Percentiles rank a stretch among this genome's conserved stretches.
Conservation (phyloP, 1,140 invertebrate species). For the Theocolax elegans region DNA sequence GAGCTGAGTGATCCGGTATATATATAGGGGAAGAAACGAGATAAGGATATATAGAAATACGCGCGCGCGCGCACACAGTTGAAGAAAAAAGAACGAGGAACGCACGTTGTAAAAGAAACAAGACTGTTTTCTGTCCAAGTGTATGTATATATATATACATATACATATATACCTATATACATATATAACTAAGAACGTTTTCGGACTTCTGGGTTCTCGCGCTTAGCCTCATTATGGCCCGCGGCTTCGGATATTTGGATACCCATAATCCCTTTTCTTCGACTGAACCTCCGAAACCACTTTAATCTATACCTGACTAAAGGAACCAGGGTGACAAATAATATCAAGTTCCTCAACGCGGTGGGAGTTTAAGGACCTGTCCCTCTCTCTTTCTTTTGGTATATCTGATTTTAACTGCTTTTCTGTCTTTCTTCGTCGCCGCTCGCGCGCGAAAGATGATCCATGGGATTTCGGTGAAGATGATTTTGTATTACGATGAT, state of each 20-base stretch:
- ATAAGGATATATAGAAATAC: not conserved
- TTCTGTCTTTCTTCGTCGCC: not conserved
- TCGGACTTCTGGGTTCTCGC: conserved; percentile 7
- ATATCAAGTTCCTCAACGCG: conserved; percentile 52
- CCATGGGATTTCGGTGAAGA: conserved; percentile 22
- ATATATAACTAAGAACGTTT: conserved; percentile 25
- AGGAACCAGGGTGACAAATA: conserved; percentile 52
- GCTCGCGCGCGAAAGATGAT: conserved; percentile 27
- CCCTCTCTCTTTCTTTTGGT: too few species aligned
- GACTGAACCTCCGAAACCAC: conserved; percentile 18
- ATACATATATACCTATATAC: too few species aligned
- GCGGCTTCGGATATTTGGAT: conserved; percentile 61
- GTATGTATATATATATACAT: too few species aligned
- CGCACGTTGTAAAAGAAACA: conserved; percentile 26
- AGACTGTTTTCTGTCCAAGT: too few species aligned
- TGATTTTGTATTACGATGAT: conserved; percentile 28
- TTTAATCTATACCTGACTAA: conserved; percentile 55
- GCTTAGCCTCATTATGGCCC: conserved; percentile 51
- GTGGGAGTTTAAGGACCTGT: conserved; percentile 24
- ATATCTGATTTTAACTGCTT: conserved; percentile 49
- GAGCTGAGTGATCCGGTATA: not conserved
- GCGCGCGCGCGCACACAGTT: too few species aligned
- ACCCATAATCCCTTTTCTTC: conserved; percentile 58
- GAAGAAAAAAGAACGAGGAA: not conserved
- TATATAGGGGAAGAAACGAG: not conserved